Percentiles rank a stretch among this genome's conserved stretches.
Evolutionary conservation across 2,888 invertebrate genomes (phyloP).

Genomic region (Tyria jacobaeae): DNA sequence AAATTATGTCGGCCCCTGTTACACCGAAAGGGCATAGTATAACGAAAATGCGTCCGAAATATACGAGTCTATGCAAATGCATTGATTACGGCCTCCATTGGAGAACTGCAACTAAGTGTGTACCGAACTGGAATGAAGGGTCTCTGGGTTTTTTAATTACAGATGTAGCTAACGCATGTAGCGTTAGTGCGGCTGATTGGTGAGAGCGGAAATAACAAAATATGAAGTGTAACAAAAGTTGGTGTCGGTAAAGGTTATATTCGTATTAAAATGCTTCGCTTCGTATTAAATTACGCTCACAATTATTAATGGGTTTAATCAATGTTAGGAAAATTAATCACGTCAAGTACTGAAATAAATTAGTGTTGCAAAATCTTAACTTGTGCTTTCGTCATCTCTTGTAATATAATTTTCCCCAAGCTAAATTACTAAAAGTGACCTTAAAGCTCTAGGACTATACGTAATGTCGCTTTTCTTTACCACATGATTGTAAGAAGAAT

Average conservation of each 20-base stretch:
- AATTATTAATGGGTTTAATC: neutral
- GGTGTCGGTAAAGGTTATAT: neutral
- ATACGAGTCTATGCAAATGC: slow-evolving; percentile 70
- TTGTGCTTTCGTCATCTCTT: neutral
- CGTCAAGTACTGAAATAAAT: neutral
- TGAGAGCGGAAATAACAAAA: neutral
- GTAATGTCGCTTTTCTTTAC: too few species aligned
- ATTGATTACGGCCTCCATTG: slow-evolving; percentile 64
- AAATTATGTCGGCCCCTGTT: slow-evolving; percentile 38
- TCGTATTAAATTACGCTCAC: neutral
- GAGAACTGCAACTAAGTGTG: slow-evolving; percentile 48
- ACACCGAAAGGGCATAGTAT: slow-evolving; percentile 48
- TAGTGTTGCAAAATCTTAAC: neutral
- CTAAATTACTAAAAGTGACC: too few species aligned
- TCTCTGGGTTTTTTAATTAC: slow-evolving; percentile 34
- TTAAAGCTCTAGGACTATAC: too few species aligned
- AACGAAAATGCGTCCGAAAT: slow-evolving; percentile 40
- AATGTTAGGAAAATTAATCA: neutral
- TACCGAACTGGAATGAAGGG: slow-evolving; percentile 39
- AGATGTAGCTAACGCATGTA: slow-evolving; percentile 5
- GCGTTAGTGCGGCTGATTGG: slow-evolving; percentile 7
- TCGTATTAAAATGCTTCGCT: neutral
- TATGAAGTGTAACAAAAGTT: neutral
- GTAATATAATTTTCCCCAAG: too few species aligned
- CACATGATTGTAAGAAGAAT: too few species aligned